Evolutionary conservation across 1,140 invertebrate genomes (phyloP).

Genomic region (Mercenaria mercenaria): DNA sequence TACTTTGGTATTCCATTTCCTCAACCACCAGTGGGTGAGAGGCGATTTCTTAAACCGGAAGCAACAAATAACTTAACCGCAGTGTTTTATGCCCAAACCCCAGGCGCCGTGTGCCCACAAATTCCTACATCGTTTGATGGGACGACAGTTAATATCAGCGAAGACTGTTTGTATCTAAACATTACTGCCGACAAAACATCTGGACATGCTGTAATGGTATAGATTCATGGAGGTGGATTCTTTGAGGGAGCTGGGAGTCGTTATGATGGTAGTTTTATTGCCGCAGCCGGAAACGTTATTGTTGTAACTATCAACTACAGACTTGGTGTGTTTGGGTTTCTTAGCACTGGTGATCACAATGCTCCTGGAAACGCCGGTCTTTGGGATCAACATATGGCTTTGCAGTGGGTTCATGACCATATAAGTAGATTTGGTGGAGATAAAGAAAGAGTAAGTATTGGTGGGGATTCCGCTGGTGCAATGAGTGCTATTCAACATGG

Average conservation of each 20-base stretch:
- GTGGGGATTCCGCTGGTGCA: constrained; percentile 97
- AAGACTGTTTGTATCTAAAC: constrained; percentile 37
- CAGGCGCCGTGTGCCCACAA: not conserved
- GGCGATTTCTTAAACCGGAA: constrained; percentile 30
- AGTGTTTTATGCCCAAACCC: not conserved
- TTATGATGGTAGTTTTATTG: constrained; percentile 93
- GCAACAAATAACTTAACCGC: not conserved
- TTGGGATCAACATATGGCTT: constrained; percentile 95
- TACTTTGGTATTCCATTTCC: constrained; percentile 26
- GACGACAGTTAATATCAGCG: not conserved
- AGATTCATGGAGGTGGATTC: constrained; percentile 98
- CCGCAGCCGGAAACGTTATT: constrained; percentile 92
- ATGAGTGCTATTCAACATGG: constrained; percentile 94
- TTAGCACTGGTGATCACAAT: constrained; percentile 82
- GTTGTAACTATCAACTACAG: constrained; percentile 92
- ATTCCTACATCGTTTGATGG: not conserved
- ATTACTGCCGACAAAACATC: constrained; percentile 87
- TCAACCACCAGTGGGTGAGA: not conserved
- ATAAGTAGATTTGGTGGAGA: constrained; percentile 96
- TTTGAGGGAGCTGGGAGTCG: constrained; percentile 94
- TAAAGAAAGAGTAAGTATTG: constrained; percentile 96
- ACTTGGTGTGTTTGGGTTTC: constrained; percentile 94
- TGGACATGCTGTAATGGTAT: constrained; percentile 94
- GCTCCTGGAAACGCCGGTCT: constrained; percentile 82
- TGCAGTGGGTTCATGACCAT: constrained; percentile 92